Evolutionary conservation across 2,797 vertebrate species (phyloP), one percentile per base, ranked within the genome.

Genomic region (Falco concolor): DNA sequence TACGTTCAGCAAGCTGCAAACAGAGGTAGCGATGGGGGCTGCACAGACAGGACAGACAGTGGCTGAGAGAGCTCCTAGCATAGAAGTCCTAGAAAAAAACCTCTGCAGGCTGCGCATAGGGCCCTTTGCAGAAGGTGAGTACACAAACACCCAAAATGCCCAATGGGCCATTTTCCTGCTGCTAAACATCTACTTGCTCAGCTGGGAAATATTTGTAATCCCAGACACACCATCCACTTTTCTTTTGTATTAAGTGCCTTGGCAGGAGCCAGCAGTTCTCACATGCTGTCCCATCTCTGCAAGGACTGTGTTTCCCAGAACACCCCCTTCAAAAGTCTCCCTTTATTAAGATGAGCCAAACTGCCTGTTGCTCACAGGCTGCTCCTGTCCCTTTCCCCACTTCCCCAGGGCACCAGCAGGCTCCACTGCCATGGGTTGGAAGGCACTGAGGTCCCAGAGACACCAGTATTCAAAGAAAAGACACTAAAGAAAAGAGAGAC

Each of bases 401-500:
- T 85, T 87, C 52, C 90, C 68, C 79, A n/a, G 44, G 89, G 59
- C 81, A 80, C 44, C 44, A 47, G 18, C 67, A 34, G 81, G 64
- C 52, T 90, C 81, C 70, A 18, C 47, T 69, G 60, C 50, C 63
- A 44, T 4, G 81, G 68, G 12, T 53, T 92, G 87, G 79, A 74
- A 89, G 44, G 57, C 89, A 57, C 78, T 10, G 17, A 78, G 82
- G 69, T 92, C 75, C 44, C 53, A 32, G 84, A 86, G 89, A 91
- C 76, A 88, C 27, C 69, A 75, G 50, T 61, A 57, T 50, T 89
- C 61, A 84, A 84, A 93, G 87, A 80, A 89, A 96, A 83, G 76
- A 50, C 78, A 72, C 92, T 87, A 60, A 88, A 96, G 90, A 88
- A 79, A 88, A 90, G 95, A 54, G 56, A 87, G 23, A 94, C 89